These are phyloP conservation scores for Sylvietta virens DNA, from an alignment of 2,113 vertebrate species.

Conservation along the genomic window DNA sequence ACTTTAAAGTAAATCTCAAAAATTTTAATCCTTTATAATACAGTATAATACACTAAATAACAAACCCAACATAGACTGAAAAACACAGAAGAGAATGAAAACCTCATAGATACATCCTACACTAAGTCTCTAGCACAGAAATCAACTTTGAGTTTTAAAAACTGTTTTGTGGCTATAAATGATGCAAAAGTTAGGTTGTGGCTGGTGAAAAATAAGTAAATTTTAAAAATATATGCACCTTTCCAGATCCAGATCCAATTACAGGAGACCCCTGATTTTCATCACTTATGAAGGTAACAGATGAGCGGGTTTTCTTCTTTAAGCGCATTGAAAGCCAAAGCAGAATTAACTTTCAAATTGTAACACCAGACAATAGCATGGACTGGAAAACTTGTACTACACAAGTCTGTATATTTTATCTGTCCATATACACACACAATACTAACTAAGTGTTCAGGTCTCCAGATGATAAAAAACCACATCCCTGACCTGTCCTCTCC, in stretches of 20 bases:
- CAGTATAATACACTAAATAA: neutral
- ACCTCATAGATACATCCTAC: neutral
- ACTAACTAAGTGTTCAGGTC: neutral
- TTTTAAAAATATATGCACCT: neutral
- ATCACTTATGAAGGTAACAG: neutral
- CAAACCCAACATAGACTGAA: neutral
- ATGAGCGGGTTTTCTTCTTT: neutral
- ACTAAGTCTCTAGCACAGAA: neutral
- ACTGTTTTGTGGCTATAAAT: neutral
- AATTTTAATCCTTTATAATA: neutral
- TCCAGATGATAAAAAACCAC: neutral
- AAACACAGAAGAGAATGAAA: neutral
- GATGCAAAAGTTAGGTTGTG: neutral
- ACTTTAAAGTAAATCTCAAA: neutral
- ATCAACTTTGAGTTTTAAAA: neutral
- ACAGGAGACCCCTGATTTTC: neutral
- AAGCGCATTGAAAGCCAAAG: neutral
- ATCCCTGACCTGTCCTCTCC: neutral
- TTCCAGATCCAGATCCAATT: neutral
- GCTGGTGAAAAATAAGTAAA: neutral
- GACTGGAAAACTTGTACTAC: neutral
- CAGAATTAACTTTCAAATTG: neutral
- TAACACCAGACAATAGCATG: neutral
- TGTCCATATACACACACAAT: neutral
- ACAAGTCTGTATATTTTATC: neutral